A percentile compares a stretch with the other conserved stretches of the same genome.
These are phyloP conservation scores for Tiliqua scincoides DNA, from an alignment of 2,113 vertebrate genomes.

Conservation along the genomic window DNA sequence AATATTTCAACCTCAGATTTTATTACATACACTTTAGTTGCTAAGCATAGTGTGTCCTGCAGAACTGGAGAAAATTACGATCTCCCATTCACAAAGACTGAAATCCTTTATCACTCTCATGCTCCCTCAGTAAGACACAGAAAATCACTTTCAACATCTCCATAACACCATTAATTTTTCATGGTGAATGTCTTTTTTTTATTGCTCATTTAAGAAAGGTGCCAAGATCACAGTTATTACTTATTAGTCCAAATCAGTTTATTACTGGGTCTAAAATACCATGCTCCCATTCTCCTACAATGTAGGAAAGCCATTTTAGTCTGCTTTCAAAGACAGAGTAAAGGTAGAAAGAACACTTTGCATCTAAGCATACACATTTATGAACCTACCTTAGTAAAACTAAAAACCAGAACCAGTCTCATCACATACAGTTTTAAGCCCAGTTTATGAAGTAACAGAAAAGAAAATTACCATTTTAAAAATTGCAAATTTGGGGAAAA, in stretches of 20 bases:
- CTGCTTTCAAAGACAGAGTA: conserved; percentile 3
- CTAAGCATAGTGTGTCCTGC: conserved; percentile 68
- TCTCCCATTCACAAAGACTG: conserved; percentile 57
- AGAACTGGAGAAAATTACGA: conserved; percentile 74
- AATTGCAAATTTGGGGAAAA: too few species aligned
- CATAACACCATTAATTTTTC: conserved; percentile 77
- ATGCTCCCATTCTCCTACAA: conserved; percentile 43
- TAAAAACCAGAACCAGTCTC: neutral
- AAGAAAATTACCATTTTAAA: neutral
- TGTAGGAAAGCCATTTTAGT: conserved; percentile 34
- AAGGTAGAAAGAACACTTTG: neutral
- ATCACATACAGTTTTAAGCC: neutral
- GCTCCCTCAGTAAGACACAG: conserved; percentile 70
- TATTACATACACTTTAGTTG: conserved; percentile 74
- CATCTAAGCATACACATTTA: neutral
- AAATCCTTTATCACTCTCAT: conserved; percentile 72
- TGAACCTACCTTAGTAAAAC: neutral
- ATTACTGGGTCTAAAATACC: conserved; percentile 66
- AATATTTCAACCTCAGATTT: conserved; percentile 76
- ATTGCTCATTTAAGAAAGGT: conserved; percentile 69
- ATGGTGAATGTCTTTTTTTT: conserved; percentile 71
- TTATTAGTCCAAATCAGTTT: conserved; percentile 61
- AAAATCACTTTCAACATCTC: conserved; percentile 73
- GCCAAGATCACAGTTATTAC: conserved; percentile 67
- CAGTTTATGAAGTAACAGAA: neutral